Evolutionary conservation across 2,888 invertebrate genomes (phyloP).

Genomic region (Drosophila anomelani): DNA sequence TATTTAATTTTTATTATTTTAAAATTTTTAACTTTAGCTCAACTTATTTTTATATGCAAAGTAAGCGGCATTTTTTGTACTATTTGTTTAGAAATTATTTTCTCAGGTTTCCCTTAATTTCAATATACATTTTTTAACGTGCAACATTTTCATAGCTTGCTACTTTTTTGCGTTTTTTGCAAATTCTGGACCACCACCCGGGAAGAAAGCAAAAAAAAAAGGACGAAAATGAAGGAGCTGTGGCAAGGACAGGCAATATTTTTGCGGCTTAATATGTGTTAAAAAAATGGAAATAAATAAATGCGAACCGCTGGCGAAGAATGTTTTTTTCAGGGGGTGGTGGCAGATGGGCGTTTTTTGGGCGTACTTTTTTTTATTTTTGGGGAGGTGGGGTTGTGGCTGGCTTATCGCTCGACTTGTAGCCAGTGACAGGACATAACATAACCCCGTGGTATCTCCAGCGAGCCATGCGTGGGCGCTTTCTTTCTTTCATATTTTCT

Average conservation of each 20-base stretch:
- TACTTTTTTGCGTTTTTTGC: constrained; percentile 16
- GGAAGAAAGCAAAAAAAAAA: constrained; percentile 10
- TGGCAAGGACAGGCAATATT: constrained; percentile 63
- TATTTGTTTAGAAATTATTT: too few relatives aligned
- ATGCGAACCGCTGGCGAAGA: constrained; percentile 23
- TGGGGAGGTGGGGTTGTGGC: constrained; percentile 29
- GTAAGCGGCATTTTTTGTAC: too few relatives aligned
- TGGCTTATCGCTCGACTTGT: constrained; percentile 73
- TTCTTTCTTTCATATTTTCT: constrained; percentile 6
- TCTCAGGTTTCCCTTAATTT: background rate
- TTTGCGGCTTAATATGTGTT: constrained; percentile 80
- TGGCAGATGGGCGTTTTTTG: constrained; percentile 8
- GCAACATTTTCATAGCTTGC: background rate
- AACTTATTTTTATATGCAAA: too few relatives aligned
- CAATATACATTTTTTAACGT: background rate
- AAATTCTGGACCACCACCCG: constrained; percentile 44
- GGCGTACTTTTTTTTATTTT: constrained; percentile 1
- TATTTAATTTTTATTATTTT: too few relatives aligned
- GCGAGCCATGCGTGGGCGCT: constrained; percentile 70
- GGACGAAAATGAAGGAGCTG: constrained; percentile 13
- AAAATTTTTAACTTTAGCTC: too few relatives aligned
- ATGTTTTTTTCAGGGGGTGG: constrained; percentile 29
- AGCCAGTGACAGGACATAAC: constrained; percentile 81
- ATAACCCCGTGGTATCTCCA: constrained; percentile 76
- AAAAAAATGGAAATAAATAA: constrained; percentile 45